These are phyloP conservation scores for Triplophysa bombifrons DNA, from an alignment of 2,797 vertebrate genomes.

Conservation along the genomic window DNA sequence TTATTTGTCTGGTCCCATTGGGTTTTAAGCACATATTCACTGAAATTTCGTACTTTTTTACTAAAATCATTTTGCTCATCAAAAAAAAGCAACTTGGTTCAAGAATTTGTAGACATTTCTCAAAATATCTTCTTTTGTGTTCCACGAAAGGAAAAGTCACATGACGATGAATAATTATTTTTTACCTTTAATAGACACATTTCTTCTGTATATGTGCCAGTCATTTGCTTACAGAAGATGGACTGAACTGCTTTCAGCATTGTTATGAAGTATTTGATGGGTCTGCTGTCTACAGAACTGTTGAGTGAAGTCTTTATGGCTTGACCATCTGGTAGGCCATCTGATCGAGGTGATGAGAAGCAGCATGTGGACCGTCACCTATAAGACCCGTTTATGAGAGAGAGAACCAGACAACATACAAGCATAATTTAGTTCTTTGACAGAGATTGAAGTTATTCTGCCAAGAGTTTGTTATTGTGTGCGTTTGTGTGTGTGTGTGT, in stretches of 20 bases:
- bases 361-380: conserved; percentile 39
- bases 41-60: no score
- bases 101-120: no score
- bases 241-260: conserved; percentile 35
- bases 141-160: no score
- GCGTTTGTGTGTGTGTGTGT: background rate
- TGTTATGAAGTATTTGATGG: conserved; percentile 28
- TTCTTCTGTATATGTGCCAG: conserved; percentile 8
- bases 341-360: conserved; percentile 45
- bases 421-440: conserved; percentile 22
- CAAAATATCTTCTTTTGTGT: no score
- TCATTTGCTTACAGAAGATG: conserved; percentile 28
- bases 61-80: no score
- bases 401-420: conserved; percentile 17
- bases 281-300: conserved; percentile 40
- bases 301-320: conserved; percentile 33
- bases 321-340: conserved; percentile 51
- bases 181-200: no score
- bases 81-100: no score
- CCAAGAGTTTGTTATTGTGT: conserved; percentile 28
- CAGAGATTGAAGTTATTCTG: conserved; percentile 34
- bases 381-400: conserved; percentile 41
- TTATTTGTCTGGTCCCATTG: no score
- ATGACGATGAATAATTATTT: no score
- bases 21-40: no score